Percentiles rank a stretch among this genome's conserved stretches.
Evolutionary conservation across 2,113 vertebrate species (phyloP).

Genomic region (Falco punctatus): DNA sequence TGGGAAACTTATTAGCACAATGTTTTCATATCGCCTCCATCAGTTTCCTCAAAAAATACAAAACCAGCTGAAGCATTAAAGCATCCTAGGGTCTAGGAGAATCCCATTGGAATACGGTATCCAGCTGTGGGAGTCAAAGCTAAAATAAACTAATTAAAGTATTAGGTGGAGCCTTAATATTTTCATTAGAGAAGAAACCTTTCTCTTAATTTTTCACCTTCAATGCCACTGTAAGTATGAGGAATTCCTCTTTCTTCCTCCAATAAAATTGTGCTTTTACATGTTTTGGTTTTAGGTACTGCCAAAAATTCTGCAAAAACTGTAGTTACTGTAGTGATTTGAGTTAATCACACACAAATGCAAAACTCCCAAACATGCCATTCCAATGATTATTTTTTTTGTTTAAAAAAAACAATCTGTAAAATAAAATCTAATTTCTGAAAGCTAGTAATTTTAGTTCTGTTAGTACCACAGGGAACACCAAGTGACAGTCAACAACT

Average conservation of each 20-base stretch:
- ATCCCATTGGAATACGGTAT: neutral
- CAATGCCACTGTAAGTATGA: neutral
- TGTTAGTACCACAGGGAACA: conserved; percentile 3
- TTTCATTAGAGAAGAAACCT: neutral
- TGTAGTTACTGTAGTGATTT: conserved; percentile 27
- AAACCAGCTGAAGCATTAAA: neutral
- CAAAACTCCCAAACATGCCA: neutral
- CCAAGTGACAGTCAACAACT: neutral
- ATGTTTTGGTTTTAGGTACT: neutral
- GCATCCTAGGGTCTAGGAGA: neutral
- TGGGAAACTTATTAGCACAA: neutral
- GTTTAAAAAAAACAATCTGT: neutral
- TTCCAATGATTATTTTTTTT: neutral
- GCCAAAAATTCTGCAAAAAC: neutral
- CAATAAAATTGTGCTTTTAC: neutral
- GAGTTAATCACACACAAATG: conserved; percentile 24
- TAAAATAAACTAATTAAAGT: conserved; percentile 30
- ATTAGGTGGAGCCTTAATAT: neutral
- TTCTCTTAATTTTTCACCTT: neutral
- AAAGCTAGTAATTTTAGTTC: conserved; percentile 4
- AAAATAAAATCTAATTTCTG: conserved; percentile 24
- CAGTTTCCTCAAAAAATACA: neutral
- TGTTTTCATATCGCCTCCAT: neutral
- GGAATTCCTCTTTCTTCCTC: neutral
- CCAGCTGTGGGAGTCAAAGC: neutral